phyloP scores from a whole-genome alignment of 2,113 vertebrate species.

The Hypomesus transpacificus region DNA sequence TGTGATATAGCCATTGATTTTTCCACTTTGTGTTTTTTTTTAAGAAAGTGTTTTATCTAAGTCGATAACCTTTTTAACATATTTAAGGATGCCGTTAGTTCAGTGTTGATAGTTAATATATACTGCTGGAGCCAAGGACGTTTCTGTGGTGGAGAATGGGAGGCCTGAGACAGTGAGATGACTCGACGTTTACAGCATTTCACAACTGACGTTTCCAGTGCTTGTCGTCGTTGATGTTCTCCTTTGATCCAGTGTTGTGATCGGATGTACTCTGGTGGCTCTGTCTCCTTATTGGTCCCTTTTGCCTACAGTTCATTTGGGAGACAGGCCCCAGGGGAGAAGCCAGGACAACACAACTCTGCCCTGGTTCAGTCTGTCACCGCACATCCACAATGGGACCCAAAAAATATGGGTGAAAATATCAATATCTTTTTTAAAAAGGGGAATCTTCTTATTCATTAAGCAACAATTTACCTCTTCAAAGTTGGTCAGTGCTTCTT shows the following conservation, averaged over 20 bases:
- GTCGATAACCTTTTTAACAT: conserved; percentile 33
- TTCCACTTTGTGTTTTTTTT: conserved; percentile 45
- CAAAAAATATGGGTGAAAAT: conserved; percentile 98
- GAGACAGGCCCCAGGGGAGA: conserved; percentile 50
- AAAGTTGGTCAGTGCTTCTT: conserved; percentile 72
- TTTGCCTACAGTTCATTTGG: conserved; percentile 47
- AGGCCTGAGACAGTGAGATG: conserved; percentile 84
- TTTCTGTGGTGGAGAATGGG: conserved; percentile 71
- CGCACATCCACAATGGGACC: conserved; percentile 74
- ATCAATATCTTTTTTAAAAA: conserved; percentile 83
- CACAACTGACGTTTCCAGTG: conserved; percentile 52
- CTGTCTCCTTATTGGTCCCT: conserved; percentile 62
- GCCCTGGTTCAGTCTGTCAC: conserved; percentile 46
- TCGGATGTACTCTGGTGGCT: conserved; percentile 48
- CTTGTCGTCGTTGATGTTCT: conserved; percentile 60
- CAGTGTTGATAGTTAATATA: conserved; percentile 74
- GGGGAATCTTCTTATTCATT: conserved; percentile 83
- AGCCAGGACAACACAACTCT: conserved; percentile 44
- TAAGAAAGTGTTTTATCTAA: conserved; percentile 5
- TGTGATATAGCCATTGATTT: conserved; percentile 88
- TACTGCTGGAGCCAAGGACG: conserved; percentile 47
- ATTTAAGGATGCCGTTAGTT: conserved; percentile 74
- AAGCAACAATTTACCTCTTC: conserved; percentile 66
- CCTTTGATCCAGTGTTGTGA: conserved; percentile 38
- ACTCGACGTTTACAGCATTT: conserved; percentile 66